Conservation (phyloP, 1,140 invertebrate species). For the Agrilus planipennis region DNA sequence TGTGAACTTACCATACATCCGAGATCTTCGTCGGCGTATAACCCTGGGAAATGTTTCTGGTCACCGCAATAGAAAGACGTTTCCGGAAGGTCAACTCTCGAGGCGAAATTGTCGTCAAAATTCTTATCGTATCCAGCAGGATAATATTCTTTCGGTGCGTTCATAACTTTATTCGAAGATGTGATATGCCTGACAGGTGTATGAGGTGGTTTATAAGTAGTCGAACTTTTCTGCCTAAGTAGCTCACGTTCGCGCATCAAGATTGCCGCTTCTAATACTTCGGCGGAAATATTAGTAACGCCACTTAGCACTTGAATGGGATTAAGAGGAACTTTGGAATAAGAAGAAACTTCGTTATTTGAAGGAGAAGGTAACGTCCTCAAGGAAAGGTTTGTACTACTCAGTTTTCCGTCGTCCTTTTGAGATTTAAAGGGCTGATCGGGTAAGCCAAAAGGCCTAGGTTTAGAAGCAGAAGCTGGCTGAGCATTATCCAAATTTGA, state of each 20-base stretch:
- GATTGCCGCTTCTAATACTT: constrained; percentile 35
- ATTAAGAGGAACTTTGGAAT: constrained; percentile 17
- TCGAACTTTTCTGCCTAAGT: constrained; percentile 18
- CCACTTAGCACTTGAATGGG: constrained; percentile 20
- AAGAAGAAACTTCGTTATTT: constrained; percentile 13
- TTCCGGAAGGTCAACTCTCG: constrained; percentile 70
- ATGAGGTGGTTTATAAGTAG: constrained; percentile 14
- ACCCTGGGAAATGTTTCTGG: constrained; percentile 78
- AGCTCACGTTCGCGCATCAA: constrained; percentile 22
- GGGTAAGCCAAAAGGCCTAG: no score
- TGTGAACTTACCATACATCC: constrained; percentile 83
- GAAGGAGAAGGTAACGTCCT: constrained; percentile 15
- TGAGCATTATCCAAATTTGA: no score
- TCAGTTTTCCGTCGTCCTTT: constrained; percentile 23
- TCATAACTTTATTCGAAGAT: constrained; percentile 64
- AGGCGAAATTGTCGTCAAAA: constrained; percentile 75
- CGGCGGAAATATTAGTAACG: constrained; percentile 28
- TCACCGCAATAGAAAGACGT: constrained; percentile 79
- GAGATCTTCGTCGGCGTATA: constrained; percentile 82
- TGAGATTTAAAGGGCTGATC: constrained; percentile 7
- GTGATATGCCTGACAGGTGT: constrained; percentile 26
- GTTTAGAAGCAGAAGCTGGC: no score
- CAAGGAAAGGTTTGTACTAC: constrained; percentile 24
- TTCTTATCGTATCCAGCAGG: constrained; percentile 77
- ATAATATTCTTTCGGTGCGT: constrained; percentile 77